Conservation (phyloP, 2,113 vertebrate genomes). For the Piprites chloris region DNA sequence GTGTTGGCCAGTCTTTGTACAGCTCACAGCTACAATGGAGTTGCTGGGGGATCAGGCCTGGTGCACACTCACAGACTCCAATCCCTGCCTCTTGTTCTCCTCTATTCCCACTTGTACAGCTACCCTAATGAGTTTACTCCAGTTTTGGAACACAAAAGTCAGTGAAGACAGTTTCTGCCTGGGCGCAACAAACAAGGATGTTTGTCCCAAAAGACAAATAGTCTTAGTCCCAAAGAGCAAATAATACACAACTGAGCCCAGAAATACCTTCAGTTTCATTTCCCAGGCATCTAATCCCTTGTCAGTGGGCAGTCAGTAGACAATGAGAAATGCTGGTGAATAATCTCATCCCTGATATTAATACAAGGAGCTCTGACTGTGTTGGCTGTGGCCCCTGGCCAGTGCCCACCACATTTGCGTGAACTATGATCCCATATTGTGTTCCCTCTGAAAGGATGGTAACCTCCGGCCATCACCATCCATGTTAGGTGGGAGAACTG, state of each 20-base stretch:
- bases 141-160: not conserved
- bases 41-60: fast-evolving
- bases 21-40: fast-evolving
- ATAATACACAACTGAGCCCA: not conserved
- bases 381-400: not conserved
- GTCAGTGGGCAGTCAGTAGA: not conserved
- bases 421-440: not conserved
- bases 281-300: not conserved
- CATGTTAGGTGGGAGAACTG: not conserved
- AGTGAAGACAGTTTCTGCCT: not conserved
- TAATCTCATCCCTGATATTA: not conserved
- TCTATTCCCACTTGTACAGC: not conserved
- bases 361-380: not conserved
- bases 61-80: not conserved
- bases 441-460: not conserved
- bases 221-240: not conserved
- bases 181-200: not conserved
- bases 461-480: not conserved
- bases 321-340: not conserved
- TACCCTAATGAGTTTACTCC: not conserved
- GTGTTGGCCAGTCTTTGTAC: fast-evolving
- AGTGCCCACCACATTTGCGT: not conserved
- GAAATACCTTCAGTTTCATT: not conserved
- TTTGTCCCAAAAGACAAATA: too few species aligned
- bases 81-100: not conserved